These are phyloP conservation scores for Ispidina picta DNA, from an alignment of 2,797 vertebrate genomes.

Conservation along the genomic window DNA sequence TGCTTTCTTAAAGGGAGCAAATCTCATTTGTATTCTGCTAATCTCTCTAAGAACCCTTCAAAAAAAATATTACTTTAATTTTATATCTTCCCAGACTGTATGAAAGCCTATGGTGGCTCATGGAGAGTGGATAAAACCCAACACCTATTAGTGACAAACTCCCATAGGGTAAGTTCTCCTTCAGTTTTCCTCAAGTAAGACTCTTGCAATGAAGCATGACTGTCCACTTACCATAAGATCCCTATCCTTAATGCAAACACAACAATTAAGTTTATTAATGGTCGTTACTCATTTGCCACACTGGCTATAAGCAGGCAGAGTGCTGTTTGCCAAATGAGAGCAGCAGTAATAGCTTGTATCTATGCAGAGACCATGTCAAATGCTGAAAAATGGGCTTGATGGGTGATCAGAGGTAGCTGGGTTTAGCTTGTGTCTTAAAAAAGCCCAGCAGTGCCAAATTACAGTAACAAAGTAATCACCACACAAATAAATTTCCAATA, in stretches of 20 bases:
- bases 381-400: neutral
- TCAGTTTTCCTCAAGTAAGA: neutral
- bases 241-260: neutral
- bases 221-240: neutral
- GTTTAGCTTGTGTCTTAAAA: neutral
- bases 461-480: neutral
- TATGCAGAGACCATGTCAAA: neutral
- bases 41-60: neutral
- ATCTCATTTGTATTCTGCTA: neutral
- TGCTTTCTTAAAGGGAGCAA: neutral
- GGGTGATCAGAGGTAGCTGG: neutral
- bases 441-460: neutral
- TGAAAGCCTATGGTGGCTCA: neutral
- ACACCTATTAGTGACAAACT: neutral
- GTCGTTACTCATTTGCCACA: constrained; percentile 25
- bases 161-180: neutral
- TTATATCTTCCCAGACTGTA: neutral
- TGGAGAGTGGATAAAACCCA: neutral
- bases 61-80: constrained; percentile 59
- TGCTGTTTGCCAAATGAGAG: neutral
- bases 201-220: neutral
- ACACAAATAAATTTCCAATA: constrained; percentile 23
- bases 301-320: neutral
- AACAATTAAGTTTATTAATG: constrained; percentile 42
- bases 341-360: neutral